Base-by-base conservation (phyloP, 2,888 invertebrate genomes). In the Lasioglossum pauxillum region DNA sequence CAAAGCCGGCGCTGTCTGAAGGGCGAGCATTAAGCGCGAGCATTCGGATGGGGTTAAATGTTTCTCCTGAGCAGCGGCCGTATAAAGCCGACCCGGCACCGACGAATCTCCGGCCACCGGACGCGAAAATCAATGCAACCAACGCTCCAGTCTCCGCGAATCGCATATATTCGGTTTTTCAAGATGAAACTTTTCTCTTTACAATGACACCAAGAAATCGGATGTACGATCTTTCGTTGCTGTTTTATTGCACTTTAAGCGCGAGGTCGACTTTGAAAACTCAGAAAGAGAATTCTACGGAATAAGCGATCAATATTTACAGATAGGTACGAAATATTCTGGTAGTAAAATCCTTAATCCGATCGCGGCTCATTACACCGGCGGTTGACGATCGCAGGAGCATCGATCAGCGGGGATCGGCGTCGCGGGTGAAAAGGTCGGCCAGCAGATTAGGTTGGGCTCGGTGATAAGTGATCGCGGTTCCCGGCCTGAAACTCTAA, bases 381-480 rank as follows among this genome's bases (percentile, higher is more conserved):
- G 31, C 7, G 31, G 64, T 27, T 31, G 64, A 64, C 64, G 64
- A 64, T 64, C 64, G 64, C 31, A 31, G 16, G 31, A 16, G 64
- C 64, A 64, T 64, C 64, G 64, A 64, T 64, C 64, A 64, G 64
- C 27, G 60, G 73, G n/a, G 49, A 44, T 57, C 53, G 75, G 72
- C 41, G 80, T 41, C 23, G 69, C 73, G 41, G 41, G 46, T 46
- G 41, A 79, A 75, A 60, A 71, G 79, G 86, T 78, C 49, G 31
- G 46, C 73, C 80, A 72, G 87, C 87, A 89, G 91, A 91, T 91
- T 91, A 91, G 91, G 92, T 91, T 90, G 92, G 93, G 90, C 92
- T 91, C 90, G 91, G 94, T 94, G 95, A 95, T 95, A 95, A 95
- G 95, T 94, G 95, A 94, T 95, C 94, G 94, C 92, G 94, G 94